Percentiles rank a stretch among this genome's conserved stretches.
Evolutionary conservation across 2,113 vertebrate species (phyloP).

Genomic region (Phoenicopterus ruber): DNA sequence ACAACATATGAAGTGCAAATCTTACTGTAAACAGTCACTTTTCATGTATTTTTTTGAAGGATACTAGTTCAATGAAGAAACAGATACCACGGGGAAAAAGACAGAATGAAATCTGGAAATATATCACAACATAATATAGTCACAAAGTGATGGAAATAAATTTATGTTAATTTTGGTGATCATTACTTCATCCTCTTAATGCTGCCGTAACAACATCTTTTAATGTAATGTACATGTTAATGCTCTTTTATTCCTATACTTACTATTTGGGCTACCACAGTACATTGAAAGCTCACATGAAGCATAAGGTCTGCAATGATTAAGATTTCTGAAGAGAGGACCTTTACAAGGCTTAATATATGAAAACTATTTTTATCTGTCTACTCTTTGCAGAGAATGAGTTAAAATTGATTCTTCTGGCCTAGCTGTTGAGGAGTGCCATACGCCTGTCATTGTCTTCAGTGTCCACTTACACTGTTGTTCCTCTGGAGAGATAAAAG

Average conservation of each 20-base stretch:
- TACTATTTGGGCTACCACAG: background rate
- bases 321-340: background rate
- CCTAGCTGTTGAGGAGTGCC: background rate
- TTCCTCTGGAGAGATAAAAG: background rate
- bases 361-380: background rate
- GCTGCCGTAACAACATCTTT: background rate
- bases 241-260: background rate
- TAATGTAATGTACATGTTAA: background rate
- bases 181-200: background rate
- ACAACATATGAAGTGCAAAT: background rate
- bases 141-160: background rate
- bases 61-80: background rate
- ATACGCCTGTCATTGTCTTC: background rate
- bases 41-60: background rate
- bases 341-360: background rate
- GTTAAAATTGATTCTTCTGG: background rate
- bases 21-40: background rate
- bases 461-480: background rate
- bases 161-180: background rate
- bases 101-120: background rate
- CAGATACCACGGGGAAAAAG: background rate
- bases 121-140: background rate
- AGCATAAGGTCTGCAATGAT: background rate
- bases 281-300: background rate
- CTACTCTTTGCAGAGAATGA: background rate